Base-by-base conservation (phyloP, 2,888 invertebrate species). In the Campoletis raptor region DNA sequence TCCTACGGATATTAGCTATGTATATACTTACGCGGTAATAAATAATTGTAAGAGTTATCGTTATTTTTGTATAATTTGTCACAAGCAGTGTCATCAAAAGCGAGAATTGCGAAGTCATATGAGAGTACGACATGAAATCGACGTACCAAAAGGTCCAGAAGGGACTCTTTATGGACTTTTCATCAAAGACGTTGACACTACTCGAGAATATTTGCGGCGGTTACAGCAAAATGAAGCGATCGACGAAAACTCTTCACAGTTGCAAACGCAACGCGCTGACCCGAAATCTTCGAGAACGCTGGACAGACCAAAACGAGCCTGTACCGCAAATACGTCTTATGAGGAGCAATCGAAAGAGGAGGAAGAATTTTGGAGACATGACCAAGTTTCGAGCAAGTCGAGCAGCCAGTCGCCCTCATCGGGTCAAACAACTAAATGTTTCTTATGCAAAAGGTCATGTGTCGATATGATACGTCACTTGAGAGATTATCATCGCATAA, bases 401-500 rank as follows among this genome's bases (percentile, higher is more conserved):
- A n/a, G 24, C 54, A 6, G 6, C 9, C 0, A 66, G 45, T 66
- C 37, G 10, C 15, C 45, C 0, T 42, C 40, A 0, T 48, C 21
- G 18, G 18, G 40, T 0, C 61, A 57, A 8, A 30, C 61, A 0
- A 85, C 90, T 2, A 89, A 86, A 61, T 94, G 94, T 83, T 45
- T 90, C 21, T 88, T 94, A 7, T 94, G 94, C 79, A 89, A 91
- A 36, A 85, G 88, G 8, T 15, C 73, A 0, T 91, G 89, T 45
- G 90, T 86, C 45, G 90, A 92, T 81, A 89, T 94, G 9, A 86
- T 81, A 10, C 89, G 87, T 36, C 94, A 94, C 81, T 89, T 93
- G 52, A 88, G 87, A 18, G 90, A 90, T 30, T 94, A 94, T 81
- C 94, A 94, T 83, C 93, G 94, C 86, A 92, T 94, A 74, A 85